phyloP scores from a whole-genome alignment of 2,888 invertebrate species.

The Pemphredon lugubris region DNA sequence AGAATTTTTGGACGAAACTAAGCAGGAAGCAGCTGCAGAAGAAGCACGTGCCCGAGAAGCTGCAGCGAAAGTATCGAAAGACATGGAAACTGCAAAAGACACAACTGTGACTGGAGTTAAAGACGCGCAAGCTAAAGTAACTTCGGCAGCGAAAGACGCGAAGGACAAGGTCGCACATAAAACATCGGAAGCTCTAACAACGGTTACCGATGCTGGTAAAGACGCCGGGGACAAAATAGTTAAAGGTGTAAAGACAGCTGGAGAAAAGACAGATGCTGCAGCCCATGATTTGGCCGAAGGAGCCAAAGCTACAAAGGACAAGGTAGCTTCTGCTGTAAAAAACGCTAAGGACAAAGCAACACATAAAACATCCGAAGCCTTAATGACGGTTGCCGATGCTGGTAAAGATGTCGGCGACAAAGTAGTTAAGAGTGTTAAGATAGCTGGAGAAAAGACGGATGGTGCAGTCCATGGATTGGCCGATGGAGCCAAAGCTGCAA shows the following conservation, averaged over 20 bases:
- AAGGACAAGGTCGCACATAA: slow-evolving; percentile 38
- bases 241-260: slow-evolving; percentile 81
- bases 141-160: slow-evolving; percentile 43
- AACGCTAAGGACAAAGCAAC: slow-evolving; percentile 40
- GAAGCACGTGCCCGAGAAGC: slow-evolving; percentile 52
- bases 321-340: slow-evolving; percentile 36
- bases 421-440: slow-evolving; percentile 77
- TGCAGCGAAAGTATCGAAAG: slow-evolving; percentile 42
- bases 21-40: slow-evolving; percentile 59
- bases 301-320: slow-evolving; percentile 61
- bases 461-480: slow-evolving; percentile 6
- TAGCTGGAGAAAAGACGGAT: slow-evolving; percentile 80
- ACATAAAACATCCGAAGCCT: slow-evolving; percentile 35
- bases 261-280: slow-evolving; percentile 72
- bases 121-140: slow-evolving; percentile 29
- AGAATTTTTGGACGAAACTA: slow-evolving; percentile 64
- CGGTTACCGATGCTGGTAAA: slow-evolving; percentile 24
- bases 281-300: slow-evolving; percentile 25
- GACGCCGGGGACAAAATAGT: slow-evolving; percentile 36
- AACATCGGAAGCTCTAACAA: slow-evolving; percentile 24
- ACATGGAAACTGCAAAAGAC: slow-evolving; percentile 33
- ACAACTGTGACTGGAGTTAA: slow-evolving; percentile 20
- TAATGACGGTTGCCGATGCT: slow-evolving; percentile 6
- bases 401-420: slow-evolving; percentile 38
- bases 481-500: slow-evolving; percentile 42